Evolutionary conservation across 2,888 invertebrate species (phyloP).

Genomic region (Achlya flavicornis): DNA sequence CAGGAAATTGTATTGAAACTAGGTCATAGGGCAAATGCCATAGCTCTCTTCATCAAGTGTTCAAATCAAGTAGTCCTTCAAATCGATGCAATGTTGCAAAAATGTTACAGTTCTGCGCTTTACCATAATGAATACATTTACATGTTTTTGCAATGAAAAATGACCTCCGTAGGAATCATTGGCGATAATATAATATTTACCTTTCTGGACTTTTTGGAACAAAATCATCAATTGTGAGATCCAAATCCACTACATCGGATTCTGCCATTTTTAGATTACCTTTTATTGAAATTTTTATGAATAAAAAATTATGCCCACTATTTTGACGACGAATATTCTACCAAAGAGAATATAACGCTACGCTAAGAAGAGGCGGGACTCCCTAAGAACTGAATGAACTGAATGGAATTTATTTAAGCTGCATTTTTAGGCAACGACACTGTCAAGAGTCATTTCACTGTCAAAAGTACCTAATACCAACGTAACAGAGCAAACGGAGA

Average conservation of each 20-base stretch:
- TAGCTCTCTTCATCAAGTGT: conserved; percentile 35
- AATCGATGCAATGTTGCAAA: not conserved
- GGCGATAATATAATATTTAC: conserved; percentile 41
- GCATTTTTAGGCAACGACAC: too few species aligned
- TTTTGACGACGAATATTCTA: conserved; percentile 64
- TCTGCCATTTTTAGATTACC: conserved; percentile 67
- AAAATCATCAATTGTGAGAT: conserved; percentile 77
- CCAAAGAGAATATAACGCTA: conserved; percentile 48
- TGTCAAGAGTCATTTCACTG: too few species aligned
- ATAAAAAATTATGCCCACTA: conserved; percentile 49
- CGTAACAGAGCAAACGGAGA: too few species aligned
- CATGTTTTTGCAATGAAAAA: not conserved
- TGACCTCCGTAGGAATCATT: not conserved
- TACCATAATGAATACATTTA: not conserved
- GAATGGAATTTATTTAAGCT: too few species aligned
- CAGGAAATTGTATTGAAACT: conserved; percentile 38
- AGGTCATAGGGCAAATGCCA: conserved; percentile 69
- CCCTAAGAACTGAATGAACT: too few species aligned
- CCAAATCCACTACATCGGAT: conserved; percentile 72
- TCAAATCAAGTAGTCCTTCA: not conserved
- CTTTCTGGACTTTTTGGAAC: conserved; percentile 80
- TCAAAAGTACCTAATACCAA: too few species aligned
- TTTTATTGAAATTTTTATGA: conserved; percentile 42
- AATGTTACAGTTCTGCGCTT: not conserved
- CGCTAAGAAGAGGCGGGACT: too few species aligned